Percentiles rank a stretch among this genome's conserved stretches.
These are phyloP conservation scores for Myotis davidii DNA, from an alignment of 2,113 vertebrate genomes.

Conservation along the genomic window DNA sequence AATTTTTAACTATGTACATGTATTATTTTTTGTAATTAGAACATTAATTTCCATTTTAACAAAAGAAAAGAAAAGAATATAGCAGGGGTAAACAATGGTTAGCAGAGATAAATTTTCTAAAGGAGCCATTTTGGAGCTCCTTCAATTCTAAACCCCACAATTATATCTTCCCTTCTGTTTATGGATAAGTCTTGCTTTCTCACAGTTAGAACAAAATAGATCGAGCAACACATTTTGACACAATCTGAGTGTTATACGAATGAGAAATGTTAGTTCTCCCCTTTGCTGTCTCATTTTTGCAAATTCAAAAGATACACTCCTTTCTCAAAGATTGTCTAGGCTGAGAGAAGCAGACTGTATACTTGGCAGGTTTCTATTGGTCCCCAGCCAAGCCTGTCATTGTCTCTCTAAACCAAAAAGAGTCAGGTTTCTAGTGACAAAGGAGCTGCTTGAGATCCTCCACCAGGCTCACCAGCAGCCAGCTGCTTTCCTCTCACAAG, in stretches of 20 bases:
- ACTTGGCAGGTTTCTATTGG: slow-evolving; percentile 49
- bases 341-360: not conserved
- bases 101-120: slow-evolving; percentile 57
- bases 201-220: slow-evolving; percentile 6
- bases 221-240: not conserved
- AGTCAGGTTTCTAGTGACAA: slow-evolving; percentile 52
- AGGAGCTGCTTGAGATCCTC: slow-evolving; percentile 24
- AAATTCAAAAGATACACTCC: not conserved
- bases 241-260: not conserved
- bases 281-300: slow-evolving; percentile 57
- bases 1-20: not conserved
- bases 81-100: slow-evolving; percentile 26
- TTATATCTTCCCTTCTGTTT: slow-evolving; percentile 28
- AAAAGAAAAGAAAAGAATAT: not conserved
- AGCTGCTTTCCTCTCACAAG: not conserved
- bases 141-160: slow-evolving; percentile 37
- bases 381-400: slow-evolving; percentile 27
- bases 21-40: not conserved
- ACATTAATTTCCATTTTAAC: slow-evolving; percentile 38
- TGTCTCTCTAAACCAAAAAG: slow-evolving; percentile 1
- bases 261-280: slow-evolving; percentile 7
- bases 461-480: slow-evolving; percentile 8
- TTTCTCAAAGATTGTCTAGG: slow-evolving; percentile 24
- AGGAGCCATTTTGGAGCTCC: slow-evolving; percentile 25
- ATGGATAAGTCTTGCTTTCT: slow-evolving; percentile 50